These are phyloP conservation scores for Magallana nippona DNA, from an alignment of 2,888 invertebrate genomes.

Conservation along the genomic window DNA sequence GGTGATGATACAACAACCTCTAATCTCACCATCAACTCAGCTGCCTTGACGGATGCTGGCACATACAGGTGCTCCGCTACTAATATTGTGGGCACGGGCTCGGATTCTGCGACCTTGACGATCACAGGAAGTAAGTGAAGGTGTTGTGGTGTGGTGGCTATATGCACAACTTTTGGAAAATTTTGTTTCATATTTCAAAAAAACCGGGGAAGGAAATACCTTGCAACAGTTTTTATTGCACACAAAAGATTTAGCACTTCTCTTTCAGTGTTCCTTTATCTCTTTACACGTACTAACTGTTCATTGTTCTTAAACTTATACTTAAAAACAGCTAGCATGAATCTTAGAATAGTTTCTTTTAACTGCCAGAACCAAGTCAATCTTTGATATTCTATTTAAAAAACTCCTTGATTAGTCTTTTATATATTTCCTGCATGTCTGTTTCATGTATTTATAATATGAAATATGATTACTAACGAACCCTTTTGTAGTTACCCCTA, in stretches of 20 bases:
- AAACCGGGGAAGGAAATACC: background rate
- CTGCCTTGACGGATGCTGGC: conserved; percentile 37
- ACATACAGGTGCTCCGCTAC: conserved; percentile 42
- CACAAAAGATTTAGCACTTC: background rate
- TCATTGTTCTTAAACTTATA: background rate
- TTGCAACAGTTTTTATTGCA: background rate
- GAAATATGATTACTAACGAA: background rate
- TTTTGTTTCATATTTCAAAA: background rate
- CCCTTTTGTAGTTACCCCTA: conserved; percentile 39
- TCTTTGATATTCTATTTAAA: background rate
- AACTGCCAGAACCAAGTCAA: background rate
- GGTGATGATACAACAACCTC: conserved; percentile 20
- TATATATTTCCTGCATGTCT: background rate
- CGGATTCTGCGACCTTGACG: conserved; percentile 32
- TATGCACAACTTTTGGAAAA: background rate
- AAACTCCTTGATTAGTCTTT: background rate
- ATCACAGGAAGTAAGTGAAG: conserved; percentile 43
- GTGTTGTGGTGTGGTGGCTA: background rate
- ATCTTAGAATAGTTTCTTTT: background rate
- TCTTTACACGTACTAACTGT: background rate
- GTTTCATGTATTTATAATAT: background rate
- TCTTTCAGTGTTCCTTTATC: background rate
- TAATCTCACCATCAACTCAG: conserved; percentile 39
- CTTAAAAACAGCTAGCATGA: background rate
- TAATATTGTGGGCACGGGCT: conserved; percentile 36